Base-by-base conservation (phyloP, 1,140 invertebrate genomes). In the Branchinecta lynchi region DNA sequence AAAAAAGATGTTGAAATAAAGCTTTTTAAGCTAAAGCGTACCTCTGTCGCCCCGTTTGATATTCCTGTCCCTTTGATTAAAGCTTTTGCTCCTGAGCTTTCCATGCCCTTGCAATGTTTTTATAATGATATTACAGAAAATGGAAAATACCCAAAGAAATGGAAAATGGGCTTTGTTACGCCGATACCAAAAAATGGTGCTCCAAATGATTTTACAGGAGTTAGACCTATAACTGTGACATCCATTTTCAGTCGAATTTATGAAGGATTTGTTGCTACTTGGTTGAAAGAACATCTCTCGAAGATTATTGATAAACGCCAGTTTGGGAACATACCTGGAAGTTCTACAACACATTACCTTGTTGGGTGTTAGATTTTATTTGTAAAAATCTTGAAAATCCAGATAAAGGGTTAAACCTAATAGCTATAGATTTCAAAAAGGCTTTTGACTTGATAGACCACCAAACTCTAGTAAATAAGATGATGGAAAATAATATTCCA, bases 331-430 rank as follows among this genome's bases (percentile, higher is more conserved):
- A 12, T 15, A 60, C 51, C 12, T 60, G 51, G 51, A 12, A 12
- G 12, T 60, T 60, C 17, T 60, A 32, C 32, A 32, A 32, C 51
- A 60, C 12, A 60, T 60, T 60, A 15, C 17, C 51, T 15, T 60
- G 17, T 60, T 15, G 12, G 12, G 51, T 60, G 17, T 60, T 60
- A 20, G 51, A 60, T 60, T 15, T 20, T 15, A 60, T 60, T 15
- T 60, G 17, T 60, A 20, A 60, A 60, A 60, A 60, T 60, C 51
- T 60, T 12, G 12, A 60, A 60, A 60, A 60, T 20, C 51, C 51
- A 15, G 12, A 60, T 60, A 20, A 15, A 15, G 1, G 51, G 51
- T 20, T 60, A 60, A 60, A 60, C 17, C 51, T 60, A 60, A 12
- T 60, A 15, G 12, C 17, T 15, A 60, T 60, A 60, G 51, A 60